phyloP scores from a whole-genome alignment of 2,797 vertebrate species.

The Neosalanx taihuensis region DNA sequence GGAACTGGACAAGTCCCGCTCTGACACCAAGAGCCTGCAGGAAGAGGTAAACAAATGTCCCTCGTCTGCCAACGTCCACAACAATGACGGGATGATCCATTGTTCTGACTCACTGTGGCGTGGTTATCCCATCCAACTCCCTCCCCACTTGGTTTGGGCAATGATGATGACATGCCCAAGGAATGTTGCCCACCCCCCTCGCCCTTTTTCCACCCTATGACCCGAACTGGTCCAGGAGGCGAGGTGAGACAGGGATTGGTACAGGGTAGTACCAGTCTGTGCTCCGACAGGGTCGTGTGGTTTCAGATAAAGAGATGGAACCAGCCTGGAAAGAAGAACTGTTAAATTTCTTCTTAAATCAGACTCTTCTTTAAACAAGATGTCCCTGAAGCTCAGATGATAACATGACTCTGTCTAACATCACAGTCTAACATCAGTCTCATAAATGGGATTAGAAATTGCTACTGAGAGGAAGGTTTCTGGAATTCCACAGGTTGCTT shows the following conservation, averaged over 20 bases:
- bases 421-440: background rate
- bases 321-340: background rate
- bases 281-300: background rate
- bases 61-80: conserved; percentile 24
- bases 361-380: background rate
- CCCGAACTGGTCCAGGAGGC: background rate
- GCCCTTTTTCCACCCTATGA: conserved; percentile 17
- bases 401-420: background rate
- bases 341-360: background rate
- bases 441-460: background rate
- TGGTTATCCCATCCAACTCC: conserved; percentile 32
- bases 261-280: background rate
- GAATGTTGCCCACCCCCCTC: conserved; percentile 45
- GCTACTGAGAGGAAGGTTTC: background rate
- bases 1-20: conserved; percentile 82
- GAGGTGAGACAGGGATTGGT: background rate
- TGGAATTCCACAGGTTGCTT: background rate
- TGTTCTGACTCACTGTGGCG: conserved; percentile 48
- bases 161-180: conserved; percentile 54
- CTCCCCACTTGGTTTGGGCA: conserved; percentile 29
- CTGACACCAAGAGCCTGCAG: conserved; percentile 75
- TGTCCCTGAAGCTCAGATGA: background rate
- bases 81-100: conserved; percentile 47
- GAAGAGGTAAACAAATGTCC: conserved; percentile 78
- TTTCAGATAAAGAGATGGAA: background rate